Percentiles rank a stretch among this genome's conserved stretches.
phyloP scores from a whole-genome alignment of 2,797 vertebrate genomes.

The Hypotaenidia okinawae region DNA sequence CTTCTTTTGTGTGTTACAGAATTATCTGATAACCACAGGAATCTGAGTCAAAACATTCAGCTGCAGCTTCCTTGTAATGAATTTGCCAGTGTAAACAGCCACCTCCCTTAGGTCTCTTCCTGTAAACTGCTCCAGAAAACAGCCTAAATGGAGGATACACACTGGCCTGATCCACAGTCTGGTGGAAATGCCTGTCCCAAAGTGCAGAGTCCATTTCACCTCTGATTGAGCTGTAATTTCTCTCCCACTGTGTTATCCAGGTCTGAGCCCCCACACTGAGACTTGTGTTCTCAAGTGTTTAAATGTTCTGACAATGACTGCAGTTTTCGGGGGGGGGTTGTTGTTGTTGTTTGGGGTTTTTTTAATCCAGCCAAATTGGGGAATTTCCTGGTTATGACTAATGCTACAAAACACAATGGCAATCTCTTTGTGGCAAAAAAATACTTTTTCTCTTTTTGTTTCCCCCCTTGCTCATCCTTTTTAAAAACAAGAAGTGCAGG shows the following conservation, averaged over 20 bases:
- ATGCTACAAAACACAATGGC: neutral
- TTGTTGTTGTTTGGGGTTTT: neutral
- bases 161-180: neutral
- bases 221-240: neutral
- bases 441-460: rapidly evolving
- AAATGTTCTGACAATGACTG: neutral
- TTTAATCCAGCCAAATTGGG: neutral
- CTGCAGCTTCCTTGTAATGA: slow-evolving; percentile 9
- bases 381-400: slow-evolving; percentile 6
- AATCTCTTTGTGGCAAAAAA: neutral
- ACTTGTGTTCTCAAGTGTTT: neutral
- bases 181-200: neutral
- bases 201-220: neutral
- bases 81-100: slow-evolving; percentile 2
- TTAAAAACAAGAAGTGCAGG: neutral
- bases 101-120: neutral
- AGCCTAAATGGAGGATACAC: neutral
- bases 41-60: neutral
- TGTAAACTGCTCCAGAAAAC: neutral
- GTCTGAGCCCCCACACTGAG: neutral
- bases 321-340: neutral
- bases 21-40: neutral
- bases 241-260: neutral
- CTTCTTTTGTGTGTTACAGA: neutral
- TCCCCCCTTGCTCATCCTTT: neutral